phyloP scores from a whole-genome alignment of 2,888 invertebrate species.

The Ganaspis brasiliensis region DNA sequence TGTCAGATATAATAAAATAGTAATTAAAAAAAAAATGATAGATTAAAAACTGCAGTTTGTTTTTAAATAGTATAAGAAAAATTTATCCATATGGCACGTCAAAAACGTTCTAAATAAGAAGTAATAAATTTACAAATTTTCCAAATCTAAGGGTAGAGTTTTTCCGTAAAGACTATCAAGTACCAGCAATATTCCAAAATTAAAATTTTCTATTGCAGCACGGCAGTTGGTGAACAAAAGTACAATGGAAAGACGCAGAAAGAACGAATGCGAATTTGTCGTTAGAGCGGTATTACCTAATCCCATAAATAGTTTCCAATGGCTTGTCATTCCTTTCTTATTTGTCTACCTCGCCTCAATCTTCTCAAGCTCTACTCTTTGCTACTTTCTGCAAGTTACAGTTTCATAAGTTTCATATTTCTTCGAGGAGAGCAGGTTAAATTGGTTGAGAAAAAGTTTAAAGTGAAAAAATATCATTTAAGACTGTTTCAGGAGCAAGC shows the following conservation, averaged over 20 bases:
- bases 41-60: too few relatives aligned
- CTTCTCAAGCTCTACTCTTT: constrained; percentile 1
- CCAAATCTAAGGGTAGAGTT: too few relatives aligned
- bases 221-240: constrained; percentile 21
- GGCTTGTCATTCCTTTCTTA: constrained; percentile 23
- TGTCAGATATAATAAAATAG: too few relatives aligned
- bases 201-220: constrained; percentile 24
- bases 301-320: constrained; percentile 40
- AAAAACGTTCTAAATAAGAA: too few relatives aligned
- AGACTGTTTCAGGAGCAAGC: too few relatives aligned
- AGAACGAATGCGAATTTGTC: constrained; percentile 39
- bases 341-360: constrained; percentile 4
- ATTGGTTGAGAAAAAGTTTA: too few relatives aligned
- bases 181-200: constrained; percentile 33
- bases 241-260: constrained; percentile 45
- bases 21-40: too few relatives aligned
- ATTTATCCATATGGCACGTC: too few relatives aligned
- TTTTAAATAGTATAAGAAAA: too few relatives aligned
- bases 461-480: too few relatives aligned
- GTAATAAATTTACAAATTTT: too few relatives aligned
- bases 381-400: constrained; percentile 12
- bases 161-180: background rate
- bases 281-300: constrained; percentile 35
- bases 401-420: constrained; percentile 8
- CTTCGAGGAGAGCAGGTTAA: too few relatives aligned